phyloP scores from a whole-genome alignment of 2,113 vertebrate species.

The Zapornia atra region DNA sequence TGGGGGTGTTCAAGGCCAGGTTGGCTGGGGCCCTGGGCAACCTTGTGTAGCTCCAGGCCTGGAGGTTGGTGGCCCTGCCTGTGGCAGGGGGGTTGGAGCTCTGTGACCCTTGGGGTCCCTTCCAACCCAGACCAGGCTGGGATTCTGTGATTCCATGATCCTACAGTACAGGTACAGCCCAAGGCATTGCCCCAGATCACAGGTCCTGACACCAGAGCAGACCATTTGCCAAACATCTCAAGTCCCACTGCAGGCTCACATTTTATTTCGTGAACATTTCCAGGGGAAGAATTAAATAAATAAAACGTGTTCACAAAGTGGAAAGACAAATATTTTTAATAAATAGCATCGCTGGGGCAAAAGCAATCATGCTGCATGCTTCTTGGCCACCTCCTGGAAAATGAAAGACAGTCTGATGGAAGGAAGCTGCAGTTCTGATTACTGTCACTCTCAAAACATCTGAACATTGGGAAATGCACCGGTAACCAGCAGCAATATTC shows the following conservation, averaged over 20 bases:
- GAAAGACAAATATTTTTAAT: background rate
- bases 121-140: no score
- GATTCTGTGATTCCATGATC: background rate
- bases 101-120: no score
- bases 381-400: background rate
- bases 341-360: background rate
- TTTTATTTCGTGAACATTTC: background rate
- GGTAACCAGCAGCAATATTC: background rate
- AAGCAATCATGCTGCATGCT: background rate
- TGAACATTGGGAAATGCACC: background rate
- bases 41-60: no score
- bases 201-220: background rate
- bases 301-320: background rate
- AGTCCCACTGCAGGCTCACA: background rate
- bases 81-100: no score
- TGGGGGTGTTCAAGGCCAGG: no score
- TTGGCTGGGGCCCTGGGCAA: no score
- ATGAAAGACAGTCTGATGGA: background rate
- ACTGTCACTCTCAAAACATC: background rate
- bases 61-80: no score
- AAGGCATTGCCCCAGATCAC: background rate
- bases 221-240: background rate
- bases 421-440: background rate
- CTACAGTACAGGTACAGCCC: background rate
- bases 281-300: no score